Conservation (phyloP, 2,888 invertebrate species). For the Thymelicus lineola region DNA sequence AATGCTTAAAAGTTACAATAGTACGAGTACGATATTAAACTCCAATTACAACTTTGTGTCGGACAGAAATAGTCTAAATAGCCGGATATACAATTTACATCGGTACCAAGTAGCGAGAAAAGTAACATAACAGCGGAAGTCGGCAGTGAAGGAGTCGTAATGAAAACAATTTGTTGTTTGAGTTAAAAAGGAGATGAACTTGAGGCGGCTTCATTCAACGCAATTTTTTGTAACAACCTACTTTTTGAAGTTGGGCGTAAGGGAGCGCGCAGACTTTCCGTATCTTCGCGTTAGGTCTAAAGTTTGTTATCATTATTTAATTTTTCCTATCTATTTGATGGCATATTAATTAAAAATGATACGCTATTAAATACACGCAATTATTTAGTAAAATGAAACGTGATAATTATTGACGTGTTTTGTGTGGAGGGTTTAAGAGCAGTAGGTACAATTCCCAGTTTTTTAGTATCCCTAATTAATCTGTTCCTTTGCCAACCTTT, state of each 20-base stretch:
- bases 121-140: conserved; percentile 15
- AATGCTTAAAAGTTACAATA: background rate
- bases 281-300: too few species aligned
- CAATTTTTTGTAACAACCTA: conserved; percentile 14
- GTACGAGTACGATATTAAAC: too few species aligned
- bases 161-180: conserved; percentile 27
- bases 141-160: background rate
- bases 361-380: too few species aligned
- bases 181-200: conserved; percentile 22
- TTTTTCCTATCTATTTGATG: too few species aligned
- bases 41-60: background rate
- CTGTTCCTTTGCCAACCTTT: too few species aligned
- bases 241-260: background rate
- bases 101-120: conserved; percentile 8
- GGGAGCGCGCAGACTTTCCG: background rate
- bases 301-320: too few species aligned
- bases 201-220: conserved; percentile 15
- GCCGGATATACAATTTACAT: conserved; percentile 5
- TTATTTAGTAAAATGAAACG: too few species aligned
- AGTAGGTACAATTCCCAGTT: too few species aligned
- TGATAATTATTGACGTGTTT: too few species aligned
- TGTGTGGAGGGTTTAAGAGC: too few species aligned
- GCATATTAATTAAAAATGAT: too few species aligned
- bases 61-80: background rate
- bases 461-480: too few species aligned